A percentile compares a stretch with the other conserved stretches of the same genome.
These are phyloP conservation scores for Zaprionus lineosus DNA, from an alignment of 2,888 invertebrate species.

Conservation along the genomic window DNA sequence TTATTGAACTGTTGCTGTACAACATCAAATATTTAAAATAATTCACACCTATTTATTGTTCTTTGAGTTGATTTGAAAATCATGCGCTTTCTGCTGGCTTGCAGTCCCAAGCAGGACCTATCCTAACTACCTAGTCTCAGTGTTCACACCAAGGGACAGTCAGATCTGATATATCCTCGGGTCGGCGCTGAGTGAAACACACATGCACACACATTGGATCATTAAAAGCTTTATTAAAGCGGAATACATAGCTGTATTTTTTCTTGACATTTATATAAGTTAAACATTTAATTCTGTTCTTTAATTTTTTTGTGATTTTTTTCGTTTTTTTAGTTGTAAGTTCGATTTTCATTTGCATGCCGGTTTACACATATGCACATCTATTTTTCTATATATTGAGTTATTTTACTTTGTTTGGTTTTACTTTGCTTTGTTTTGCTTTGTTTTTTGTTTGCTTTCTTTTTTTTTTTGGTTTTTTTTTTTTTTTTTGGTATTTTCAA, in stretches of 20 bases:
- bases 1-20: no score
- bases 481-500: no score
- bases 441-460: not conserved
- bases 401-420: conserved; percentile 1
- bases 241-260: not conserved
- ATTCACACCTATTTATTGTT: no score
- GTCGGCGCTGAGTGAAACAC: not conserved
- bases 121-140: no score
- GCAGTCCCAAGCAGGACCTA: no score
- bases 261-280: conserved; percentile 2
- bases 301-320: conserved; percentile 21
- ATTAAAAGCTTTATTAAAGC: conserved; percentile 29
- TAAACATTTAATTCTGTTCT: conserved; percentile 1
- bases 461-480: not conserved
- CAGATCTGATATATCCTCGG: conserved; percentile 10
- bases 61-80: no score
- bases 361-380: conserved; percentile 28
- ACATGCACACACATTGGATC: conserved; percentile 15
- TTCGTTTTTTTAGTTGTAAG: conserved; percentile 42
- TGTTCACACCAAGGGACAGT: not conserved
- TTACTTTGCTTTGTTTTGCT: conserved; percentile 6
- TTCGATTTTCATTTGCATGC: conserved; percentile 48
- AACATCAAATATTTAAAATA: no score
- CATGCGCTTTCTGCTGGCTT: no score
- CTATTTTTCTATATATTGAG: conserved; percentile 33